Evolutionary conservation across 2,888 invertebrate genomes (phyloP), one percentile per base, ranked within the genome.

Genomic region (Pachymerium ferrugineum): DNA sequence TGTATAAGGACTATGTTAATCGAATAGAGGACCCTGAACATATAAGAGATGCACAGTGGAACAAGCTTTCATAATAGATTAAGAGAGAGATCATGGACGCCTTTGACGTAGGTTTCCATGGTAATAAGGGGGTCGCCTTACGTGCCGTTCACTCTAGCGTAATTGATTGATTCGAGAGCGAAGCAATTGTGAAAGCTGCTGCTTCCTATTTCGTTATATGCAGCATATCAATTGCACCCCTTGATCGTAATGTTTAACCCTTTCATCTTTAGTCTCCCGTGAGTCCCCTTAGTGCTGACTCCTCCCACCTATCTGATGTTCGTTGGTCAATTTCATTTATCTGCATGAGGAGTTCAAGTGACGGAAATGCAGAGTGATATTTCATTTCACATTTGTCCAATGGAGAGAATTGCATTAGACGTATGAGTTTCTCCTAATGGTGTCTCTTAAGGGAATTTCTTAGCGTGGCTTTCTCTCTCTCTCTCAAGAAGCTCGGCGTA

Each of bases 1-100:
- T 62, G 62, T 62, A 62, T 62, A 62, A 62, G 62, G 62, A 62
- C 62, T 62, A 62, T 62, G 62, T 62, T 62, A 62, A 62, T 62
- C 62, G 62, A 62, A 62, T 62, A 28, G 62, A 62, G 62, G 62
- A 62, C 62, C 62, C 62, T 62, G 25, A 62, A 12, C 62, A n/a
- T 22, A 28, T 62, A 25, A 62, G 62, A 62, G 62, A 62, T 62
- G 62, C 62, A 62, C 28, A 62, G 62, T 62, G 62, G 62, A 62
- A 62, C 62, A 62, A 62, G 62, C 62, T 62, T 62, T 62, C 62
- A 62, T 62, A 62, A 62, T 62, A 62, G 62, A 62, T 62, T 62
- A 62, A 62, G 62, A 25, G n/a, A n/a, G 6, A 62, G 62, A 62
- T 62, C 62, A 62, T 28, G 25, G 62, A 62, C 62, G 62, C 62